These are phyloP conservation scores for Trematocara variabile DNA, from an alignment of 2,113 vertebrate genomes.

Conservation along the genomic window DNA sequence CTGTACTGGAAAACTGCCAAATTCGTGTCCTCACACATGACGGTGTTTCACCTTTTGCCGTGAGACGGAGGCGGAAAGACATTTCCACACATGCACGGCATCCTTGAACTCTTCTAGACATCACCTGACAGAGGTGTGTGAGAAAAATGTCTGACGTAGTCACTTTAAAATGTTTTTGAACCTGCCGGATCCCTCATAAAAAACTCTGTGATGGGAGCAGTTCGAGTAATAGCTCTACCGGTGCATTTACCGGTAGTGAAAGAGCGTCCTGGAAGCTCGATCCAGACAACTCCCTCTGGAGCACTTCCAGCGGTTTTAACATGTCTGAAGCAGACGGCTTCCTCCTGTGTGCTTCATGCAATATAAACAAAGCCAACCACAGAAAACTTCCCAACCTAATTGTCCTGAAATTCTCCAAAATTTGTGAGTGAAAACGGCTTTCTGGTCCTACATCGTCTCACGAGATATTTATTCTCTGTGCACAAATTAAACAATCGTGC, in stretches of 20 bases:
- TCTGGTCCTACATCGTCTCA: background rate
- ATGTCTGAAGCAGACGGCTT: background rate
- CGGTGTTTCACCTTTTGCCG: fast-evolving
- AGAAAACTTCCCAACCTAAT: background rate
- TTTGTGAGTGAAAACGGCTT: background rate
- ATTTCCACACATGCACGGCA: background rate
- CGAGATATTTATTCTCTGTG: background rate
- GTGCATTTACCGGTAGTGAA: background rate
- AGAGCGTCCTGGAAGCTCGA: background rate
- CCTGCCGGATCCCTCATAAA: background rate
- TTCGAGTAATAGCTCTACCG: fast-evolving
- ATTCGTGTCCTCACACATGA: fast-evolving
- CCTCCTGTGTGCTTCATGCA: background rate
- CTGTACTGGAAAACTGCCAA: fast-evolving
- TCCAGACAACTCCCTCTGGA: background rate
- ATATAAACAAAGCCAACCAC: background rate
- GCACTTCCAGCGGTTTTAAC: background rate
- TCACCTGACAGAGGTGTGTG: background rate
- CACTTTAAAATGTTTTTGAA: background rate
- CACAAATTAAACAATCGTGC: background rate
- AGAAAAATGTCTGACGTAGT: background rate
- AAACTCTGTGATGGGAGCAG: background rate
- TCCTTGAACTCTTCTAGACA: background rate
- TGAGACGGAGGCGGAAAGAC: fast-evolving
- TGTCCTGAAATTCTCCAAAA: background rate